Base-by-base conservation (phyloP, 2,888 invertebrate species). In the Drosophila flavopinicola region DNA sequence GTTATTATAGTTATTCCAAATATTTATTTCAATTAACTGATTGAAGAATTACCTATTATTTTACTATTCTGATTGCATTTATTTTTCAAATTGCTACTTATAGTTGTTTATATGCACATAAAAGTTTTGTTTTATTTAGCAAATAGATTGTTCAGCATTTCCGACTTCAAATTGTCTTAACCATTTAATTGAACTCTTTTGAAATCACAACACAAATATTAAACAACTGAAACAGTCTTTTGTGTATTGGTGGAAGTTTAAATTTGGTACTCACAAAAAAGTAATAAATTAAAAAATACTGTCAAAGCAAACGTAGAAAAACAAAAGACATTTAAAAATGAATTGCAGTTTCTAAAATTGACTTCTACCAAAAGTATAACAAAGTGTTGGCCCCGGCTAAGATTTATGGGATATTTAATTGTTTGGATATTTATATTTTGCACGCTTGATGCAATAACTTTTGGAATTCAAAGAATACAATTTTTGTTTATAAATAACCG, bases 401-500 rank as follows among this genome's bases (percentile, higher is more conserved):
- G 32, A 66, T 57, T 66, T 52, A 42, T 65, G 11, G 33, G 30
- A 25, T 15, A 61, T 53, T 29, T 35, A 10, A 15, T 37, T 30
- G 7, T n/a, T 63, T 45, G 2, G 20, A n/a, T 42, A 20, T 64
- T 41, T 52, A 29, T 53, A 5, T 32, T 17, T 38, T 42, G 30
- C 23, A 37, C 27, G 20, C 5, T 4, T 38, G 15, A 23, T 23
- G 25, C 59, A 44, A 32, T 23, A 10, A 13, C 25, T n/a, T 23
- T 44, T 23, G n/a, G 10, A n/a, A 20, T 11, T n/a, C 2, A 7
- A 20, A 7, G 15, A 42, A 27, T 56, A 37, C 41, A 60, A 29
- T 32, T 20, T 17, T 17, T 60, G 47, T 73, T 44, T 38, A 48
- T 32, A 48, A 35, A 49, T 44, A 53, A 61, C 51, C 78, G 69